These are phyloP conservation scores for Oscheius onirici DNA, from an alignment of 2,888 invertebrate species.

Conservation along the genomic window DNA sequence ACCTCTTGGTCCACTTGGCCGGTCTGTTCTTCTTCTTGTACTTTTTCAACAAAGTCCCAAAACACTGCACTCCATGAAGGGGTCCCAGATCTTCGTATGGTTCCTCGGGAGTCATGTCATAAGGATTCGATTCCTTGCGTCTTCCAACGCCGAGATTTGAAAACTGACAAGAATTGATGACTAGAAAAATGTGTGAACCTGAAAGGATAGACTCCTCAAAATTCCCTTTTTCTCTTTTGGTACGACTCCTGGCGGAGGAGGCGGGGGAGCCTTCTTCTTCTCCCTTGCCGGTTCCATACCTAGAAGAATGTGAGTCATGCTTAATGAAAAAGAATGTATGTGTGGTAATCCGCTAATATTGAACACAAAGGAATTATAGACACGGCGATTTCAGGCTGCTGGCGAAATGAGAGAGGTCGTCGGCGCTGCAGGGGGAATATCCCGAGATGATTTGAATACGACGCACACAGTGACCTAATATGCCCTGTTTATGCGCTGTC, in stretches of 20 bases:
- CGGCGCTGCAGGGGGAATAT: constrained; percentile 17
- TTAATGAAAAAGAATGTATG: background rate
- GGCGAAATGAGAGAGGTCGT: constrained; percentile 16
- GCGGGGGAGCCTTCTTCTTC: constrained; percentile 30
- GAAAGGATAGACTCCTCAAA: constrained; percentile 59
- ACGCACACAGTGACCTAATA: constrained; percentile 33
- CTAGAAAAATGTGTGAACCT: constrained; percentile 35
- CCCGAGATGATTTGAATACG: constrained; percentile 31
- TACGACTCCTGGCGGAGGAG: constrained; percentile 34
- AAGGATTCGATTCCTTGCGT: constrained; percentile 46
- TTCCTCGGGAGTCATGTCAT: constrained; percentile 54
- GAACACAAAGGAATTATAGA: background rate
- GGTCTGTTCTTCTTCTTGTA: constrained; percentile 62
- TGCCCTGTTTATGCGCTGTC: constrained; percentile 35
- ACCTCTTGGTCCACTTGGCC: constrained; percentile 61
- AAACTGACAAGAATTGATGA: constrained; percentile 35
- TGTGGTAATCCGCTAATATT: no score
- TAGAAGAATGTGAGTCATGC: background rate
- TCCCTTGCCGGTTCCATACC: constrained; percentile 16
- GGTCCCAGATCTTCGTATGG: constrained; percentile 55
- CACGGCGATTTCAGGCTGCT: constrained; percentile 1
- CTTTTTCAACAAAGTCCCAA: constrained; percentile 60
- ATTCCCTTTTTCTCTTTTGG: constrained; percentile 60
- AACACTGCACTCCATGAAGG: constrained; percentile 59
- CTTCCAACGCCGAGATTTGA: constrained; percentile 44